Base-by-base conservation (phyloP, 2,113 vertebrate genomes). In the Notothenia rossii region DNA sequence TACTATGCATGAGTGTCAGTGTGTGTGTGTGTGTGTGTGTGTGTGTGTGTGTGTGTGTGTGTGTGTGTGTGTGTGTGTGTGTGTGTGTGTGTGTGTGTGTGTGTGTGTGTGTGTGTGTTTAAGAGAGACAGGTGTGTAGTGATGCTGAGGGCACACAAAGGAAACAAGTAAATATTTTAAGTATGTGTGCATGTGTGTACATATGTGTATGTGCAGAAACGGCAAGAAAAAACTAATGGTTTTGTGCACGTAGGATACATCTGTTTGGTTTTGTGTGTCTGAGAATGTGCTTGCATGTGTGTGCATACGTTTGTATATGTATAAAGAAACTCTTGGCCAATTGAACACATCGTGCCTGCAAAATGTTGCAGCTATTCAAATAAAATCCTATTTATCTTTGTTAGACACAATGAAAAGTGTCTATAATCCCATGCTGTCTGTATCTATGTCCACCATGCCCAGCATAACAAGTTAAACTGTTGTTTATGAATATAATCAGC, bases 401-500 rank as follows among this genome's bases (percentile, higher is more conserved):
- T 59, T 40, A 60, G 68, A 64, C 83, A 89, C 86, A 78, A 13
- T 69, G 54, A 65, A 66, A 72, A 82, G 74, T 55, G 72, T 50
- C 73, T 10, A 17, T 69, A 64, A 76, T 55, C 18, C 45, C 64
- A 51, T 70, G 25, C 69, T 7, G 62, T 25, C 68, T 67, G 36
- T 69, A 79, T 88, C 81, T 60, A 2, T 61, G 73, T 77, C 82
- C 75, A 49, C 72, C 73, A 68, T 53, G 43, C 73, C 14, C 29
- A 18, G 66, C 63, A 61, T 40, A 71, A 77, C 72, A 83, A 82
- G 77, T 91, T 88, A 87, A 93, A 86, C 89, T 78, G 83, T 61
- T 88, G 81, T 90, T 88, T 82, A 68, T 85, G 83, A 90, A 83
- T 89, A 67, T 73, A 86, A 88, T 91, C 86, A 80, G 63, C 2